Evolutionary conservation across 2,113 vertebrate genomes (phyloP), one percentile per base, ranked within the genome.

Genomic region (Heterochromis multidens): DNA sequence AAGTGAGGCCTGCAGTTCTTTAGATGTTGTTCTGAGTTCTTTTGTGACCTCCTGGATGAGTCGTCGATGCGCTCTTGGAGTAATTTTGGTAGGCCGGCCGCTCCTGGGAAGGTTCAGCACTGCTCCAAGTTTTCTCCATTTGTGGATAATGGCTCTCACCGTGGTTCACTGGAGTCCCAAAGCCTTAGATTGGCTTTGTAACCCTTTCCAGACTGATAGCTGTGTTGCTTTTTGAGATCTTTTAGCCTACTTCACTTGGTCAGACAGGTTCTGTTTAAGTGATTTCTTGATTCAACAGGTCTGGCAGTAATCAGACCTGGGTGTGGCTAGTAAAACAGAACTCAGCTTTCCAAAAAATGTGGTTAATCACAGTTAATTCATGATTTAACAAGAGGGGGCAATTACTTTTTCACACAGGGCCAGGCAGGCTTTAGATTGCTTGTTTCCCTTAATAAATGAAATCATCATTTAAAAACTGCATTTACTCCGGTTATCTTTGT

Each of bases 221-320:
- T 14, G 62, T 65, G 33, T 23, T 37, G 61, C 37, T 37, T 23
- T 2, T 65, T 14, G 12, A 37, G 62, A 23, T 65, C 43, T 46
- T 46, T 6, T 16, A 46, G 43, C 16, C 46, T 49, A 3, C 14
- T 49, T 49, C 17, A 16, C 14, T 17, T 49, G 16, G 2, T 14
- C 43, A 6, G 13, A 14, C 13, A 46, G 43, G 5, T 46, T 46
- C 33, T 14, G 37, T 65, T 65, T 14, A 65, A 65, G 62, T 65
- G 3, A 65, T 0, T 65, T 8, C 33, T 65, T 0, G 61, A 10
- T 3, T 1, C 1, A 31, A 29, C 35, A 37, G 35, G 35, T 9
- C 2, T 9, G 3, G 35, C 7, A 8, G 35, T 35, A 8, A n/a
- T n/a, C n/a, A n/a, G 33, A 7, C 7, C 5, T 35, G 33, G 35